Conservation (phyloP, 2,113 vertebrate genomes). For the Sprattus sprattus region DNA sequence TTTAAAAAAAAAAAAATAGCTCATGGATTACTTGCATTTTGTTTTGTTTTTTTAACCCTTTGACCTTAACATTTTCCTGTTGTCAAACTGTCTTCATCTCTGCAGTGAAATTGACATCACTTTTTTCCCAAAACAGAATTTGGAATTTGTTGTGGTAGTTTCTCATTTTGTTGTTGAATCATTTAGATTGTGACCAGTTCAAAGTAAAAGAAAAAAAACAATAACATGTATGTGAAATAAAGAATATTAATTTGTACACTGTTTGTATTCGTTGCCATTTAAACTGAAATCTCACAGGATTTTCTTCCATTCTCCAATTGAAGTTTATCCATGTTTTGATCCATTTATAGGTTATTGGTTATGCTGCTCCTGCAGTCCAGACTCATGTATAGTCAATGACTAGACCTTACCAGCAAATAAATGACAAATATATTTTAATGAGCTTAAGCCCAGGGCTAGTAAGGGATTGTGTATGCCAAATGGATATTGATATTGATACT, state of each 20-base stretch:
- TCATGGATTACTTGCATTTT: conserved; percentile 54
- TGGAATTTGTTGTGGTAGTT: conserved; percentile 80
- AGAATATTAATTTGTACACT: conserved; percentile 77
- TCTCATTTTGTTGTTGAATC: conserved; percentile 80
- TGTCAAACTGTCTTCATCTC: conserved; percentile 67
- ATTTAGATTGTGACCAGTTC: conserved; percentile 79
- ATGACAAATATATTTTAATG: too few relatives aligned
- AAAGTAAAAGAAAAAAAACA: conserved; percentile 63
- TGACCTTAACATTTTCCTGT: conserved; percentile 61
- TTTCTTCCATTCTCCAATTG: background rate
- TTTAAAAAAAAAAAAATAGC: conserved; percentile 40
- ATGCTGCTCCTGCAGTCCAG: background rate
- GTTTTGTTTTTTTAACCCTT: conserved; percentile 59
- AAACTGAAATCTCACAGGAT: background rate
- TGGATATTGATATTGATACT: too few relatives aligned
- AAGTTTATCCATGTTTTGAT: background rate
- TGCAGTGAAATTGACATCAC: conserved; percentile 66
- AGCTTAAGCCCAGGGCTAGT: too few relatives aligned
- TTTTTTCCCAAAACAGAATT: conserved; percentile 63
- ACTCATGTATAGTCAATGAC: background rate
- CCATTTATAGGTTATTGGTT: background rate
- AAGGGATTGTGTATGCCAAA: too few relatives aligned
- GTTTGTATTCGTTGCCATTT: conserved; percentile 4
- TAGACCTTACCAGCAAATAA: too few relatives aligned
- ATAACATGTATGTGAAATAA: conserved; percentile 79